Base-by-base conservation (phyloP, 1,140 invertebrate species). In the Colletes latitarsis region DNA sequence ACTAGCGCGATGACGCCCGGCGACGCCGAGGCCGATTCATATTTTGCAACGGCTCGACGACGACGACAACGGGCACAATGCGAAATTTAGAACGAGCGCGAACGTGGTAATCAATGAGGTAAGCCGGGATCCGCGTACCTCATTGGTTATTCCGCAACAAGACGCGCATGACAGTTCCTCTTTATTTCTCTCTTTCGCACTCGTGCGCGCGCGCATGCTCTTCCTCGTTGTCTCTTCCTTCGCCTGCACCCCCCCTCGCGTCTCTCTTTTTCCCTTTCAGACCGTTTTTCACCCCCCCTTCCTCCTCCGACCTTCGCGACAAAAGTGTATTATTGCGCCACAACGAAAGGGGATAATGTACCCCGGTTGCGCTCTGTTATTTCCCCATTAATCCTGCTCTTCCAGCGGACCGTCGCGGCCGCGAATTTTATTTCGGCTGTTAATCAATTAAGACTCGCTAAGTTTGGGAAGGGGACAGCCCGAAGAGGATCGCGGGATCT, bases 21-120 rank as follows among this genome's bases (percentile, higher is more conserved):
- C 43, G 30, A 43, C 46, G 21, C 62, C 43, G 4, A 17, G 14
- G 39, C 46, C 64, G 62, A 79, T 82, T 82, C 63, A 67, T 82
- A 78, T 82, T 82, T 82, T 60, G 52, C 81, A 62, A 55, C 52
- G 21, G 53, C 60, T 5, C 55, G 17, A 12, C 72, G 15, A 19
- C 17, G 64, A 52, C 66, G 46, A 64, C 81, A 53, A 63, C 55
- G 55, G 57, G 52, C 64, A 52, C 63, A 52, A 84, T 68, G 67
- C 17, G 77, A 85, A 85, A 86, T 86, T 84, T 82, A 82, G 75
- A 86, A 74, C 85, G 77, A 75, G 76, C 81, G 72, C 74, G 74
- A 78, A 60, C 71, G 55, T 74, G 73, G 68, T 82, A 86, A 86
- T 86, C 83, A 83, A 86, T 86, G 85, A 86, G 82, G 63, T 82